These are phyloP conservation scores for Pachyseris speciosa DNA, from an alignment of 64 coral and sea anemone species.

Conservation along the genomic window DNA sequence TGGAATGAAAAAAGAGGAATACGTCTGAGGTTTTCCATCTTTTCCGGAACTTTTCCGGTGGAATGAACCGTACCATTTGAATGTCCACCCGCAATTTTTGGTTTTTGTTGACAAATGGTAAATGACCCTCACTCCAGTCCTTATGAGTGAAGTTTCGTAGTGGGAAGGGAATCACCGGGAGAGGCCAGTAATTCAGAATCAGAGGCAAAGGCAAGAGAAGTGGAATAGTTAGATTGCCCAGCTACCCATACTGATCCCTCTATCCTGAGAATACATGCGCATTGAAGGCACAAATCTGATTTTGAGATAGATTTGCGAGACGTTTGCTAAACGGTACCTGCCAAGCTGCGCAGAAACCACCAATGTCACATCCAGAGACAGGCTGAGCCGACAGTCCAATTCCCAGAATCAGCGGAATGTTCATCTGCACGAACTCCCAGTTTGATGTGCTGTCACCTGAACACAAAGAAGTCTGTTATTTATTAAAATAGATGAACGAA, in stretches of 20 bases:
- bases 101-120: too few relatives aligned
- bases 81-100: too few relatives aligned
- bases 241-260: neutral
- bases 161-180: neutral
- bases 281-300: neutral
- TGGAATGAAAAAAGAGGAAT: too few relatives aligned
- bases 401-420: conserved; percentile 69
- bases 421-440: conserved; percentile 77
- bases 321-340: neutral
- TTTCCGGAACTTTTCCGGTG: too few relatives aligned
- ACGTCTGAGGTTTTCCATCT: too few relatives aligned
- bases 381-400: conserved; percentile 79
- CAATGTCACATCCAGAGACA: conserved; percentile 79
- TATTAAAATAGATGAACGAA: neutral
- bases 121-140: too few relatives aligned
- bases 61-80: too few relatives aligned
- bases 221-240: neutral
- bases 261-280: neutral
- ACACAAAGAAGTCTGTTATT: neutral
- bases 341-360: conserved; percentile 63
- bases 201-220: neutral
- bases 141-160: neutral
- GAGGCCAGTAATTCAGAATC: neutral
- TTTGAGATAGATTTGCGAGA: neutral
- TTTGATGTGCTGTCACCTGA: conserved; percentile 77